Evolutionary conservation across 2,797 vertebrate genomes (phyloP), one percentile per base, ranked within the genome.

Genomic region (Enteromius unitaeniatus): DNA sequence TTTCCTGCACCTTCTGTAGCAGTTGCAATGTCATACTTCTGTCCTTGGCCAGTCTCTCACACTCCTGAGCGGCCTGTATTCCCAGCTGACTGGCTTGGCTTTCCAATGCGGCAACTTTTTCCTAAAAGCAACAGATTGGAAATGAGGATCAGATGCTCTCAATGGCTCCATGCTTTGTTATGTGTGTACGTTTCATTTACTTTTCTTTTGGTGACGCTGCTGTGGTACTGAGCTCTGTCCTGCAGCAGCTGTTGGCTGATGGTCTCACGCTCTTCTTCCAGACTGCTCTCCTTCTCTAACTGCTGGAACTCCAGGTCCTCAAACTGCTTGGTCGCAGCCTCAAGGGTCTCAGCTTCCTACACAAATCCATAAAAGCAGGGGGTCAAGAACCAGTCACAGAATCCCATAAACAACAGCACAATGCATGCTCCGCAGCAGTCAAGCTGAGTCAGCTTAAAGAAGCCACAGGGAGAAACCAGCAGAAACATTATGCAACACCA

Each of bases 291-390:
- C 60, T 93, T 95, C 92, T 99, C 98, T 93, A 99, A 94, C 93
- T 99, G 98, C 93, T 99, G 98, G 88, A 99, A 99, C 92, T 99
- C 98, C 91, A 99, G 91, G 91, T 99, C 98, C 88, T 99, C 98
- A 72, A 99, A 99, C 84, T 97, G 96, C 88, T 97, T 99, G 7
- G 95, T 95, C 89, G 96, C 96, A 0, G 93, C 92, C 89, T 99
- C 98, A 90, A 99, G 89, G 0, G 83, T 93, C 79, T 99, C 98
- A 0, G 96, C 96, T 49, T 98, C 97, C 98, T 99, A 86, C 53
- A 81, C 15, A 84, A 60, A 83, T 31, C 79, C 58, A 82, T 17
- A 51, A 42, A 49, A 42, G 10, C 68, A 73, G 6, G 69, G 6
- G 51, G 84, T 84, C 79, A 85, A 60, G 17, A 78, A 72, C 45